Conservation (phyloP, 2,113 vertebrate species). For the Malurus elegans region DNA sequence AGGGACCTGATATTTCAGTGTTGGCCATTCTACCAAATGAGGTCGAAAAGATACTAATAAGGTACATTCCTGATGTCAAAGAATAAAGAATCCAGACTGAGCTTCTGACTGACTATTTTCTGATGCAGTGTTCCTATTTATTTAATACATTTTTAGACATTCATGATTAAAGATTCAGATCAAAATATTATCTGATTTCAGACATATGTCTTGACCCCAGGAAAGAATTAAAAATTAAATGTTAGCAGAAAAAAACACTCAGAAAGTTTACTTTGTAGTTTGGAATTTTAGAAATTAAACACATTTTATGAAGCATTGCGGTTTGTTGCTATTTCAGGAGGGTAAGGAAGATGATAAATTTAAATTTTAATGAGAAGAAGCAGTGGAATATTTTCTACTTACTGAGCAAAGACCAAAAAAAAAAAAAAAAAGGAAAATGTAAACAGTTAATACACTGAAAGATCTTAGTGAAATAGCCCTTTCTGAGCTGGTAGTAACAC, state of each 20-base stretch:
- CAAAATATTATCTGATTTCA: background rate
- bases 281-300: background rate
- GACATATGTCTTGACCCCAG: background rate
- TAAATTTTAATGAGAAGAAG: background rate
- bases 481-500: background rate
- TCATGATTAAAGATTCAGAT: background rate
- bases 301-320: background rate
- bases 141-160: background rate
- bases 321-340: background rate
- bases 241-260: background rate
- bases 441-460: background rate
- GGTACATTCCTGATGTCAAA: background rate
- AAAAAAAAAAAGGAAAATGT: background rate
- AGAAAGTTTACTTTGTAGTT: background rate
- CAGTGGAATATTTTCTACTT: constrained; percentile 22
- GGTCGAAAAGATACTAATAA: background rate
- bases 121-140: background rate
- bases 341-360: constrained; percentile 9
- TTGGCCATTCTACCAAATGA: background rate
- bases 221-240: background rate
- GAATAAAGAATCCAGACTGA: background rate
- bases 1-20: background rate
- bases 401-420: background rate
- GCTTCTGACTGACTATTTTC: background rate
- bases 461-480: background rate